phyloP scores from a whole-genome alignment of 2,797 vertebrate species.

The Forpus xanthops region DNA sequence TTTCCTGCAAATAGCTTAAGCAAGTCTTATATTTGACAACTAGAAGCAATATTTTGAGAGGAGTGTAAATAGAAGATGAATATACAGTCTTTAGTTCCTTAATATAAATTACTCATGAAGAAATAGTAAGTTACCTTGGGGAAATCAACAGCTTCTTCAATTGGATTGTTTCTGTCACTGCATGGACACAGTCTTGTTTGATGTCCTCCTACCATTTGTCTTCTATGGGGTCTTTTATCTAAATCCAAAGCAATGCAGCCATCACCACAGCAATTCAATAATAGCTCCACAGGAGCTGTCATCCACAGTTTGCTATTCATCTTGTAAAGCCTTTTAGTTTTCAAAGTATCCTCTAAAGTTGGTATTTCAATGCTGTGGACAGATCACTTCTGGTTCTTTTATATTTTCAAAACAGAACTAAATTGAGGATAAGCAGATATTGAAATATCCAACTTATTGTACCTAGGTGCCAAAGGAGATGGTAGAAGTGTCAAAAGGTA shows the following conservation, averaged over 20 bases:
- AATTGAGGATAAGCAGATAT: constrained; percentile 68
- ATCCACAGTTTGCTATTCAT: constrained; percentile 95
- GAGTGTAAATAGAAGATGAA: constrained; percentile 75
- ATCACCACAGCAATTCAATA: constrained; percentile 95
- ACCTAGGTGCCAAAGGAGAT: constrained; percentile 42
- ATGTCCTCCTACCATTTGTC: constrained; percentile 96
- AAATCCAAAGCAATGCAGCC: constrained; percentile 97
- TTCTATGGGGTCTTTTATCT: constrained; percentile 97
- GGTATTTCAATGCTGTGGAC: constrained; percentile 77
- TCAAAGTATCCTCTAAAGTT: constrained; percentile 88
- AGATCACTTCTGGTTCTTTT: constrained; percentile 79
- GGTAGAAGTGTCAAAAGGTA: constrained; percentile 62
- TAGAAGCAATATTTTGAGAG: constrained; percentile 64
- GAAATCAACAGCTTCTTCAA: constrained; percentile 93
- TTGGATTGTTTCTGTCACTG: constrained; percentile 95
- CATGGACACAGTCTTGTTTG: constrained; percentile 95
- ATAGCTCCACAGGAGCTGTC: constrained; percentile 94
- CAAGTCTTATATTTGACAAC: constrained; percentile 53
- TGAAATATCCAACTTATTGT: constrained; percentile 71
- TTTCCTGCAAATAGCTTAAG: constrained; percentile 42
- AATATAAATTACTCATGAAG: constrained; percentile 90
- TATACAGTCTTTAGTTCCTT: constrained; percentile 80
- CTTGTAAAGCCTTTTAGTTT: constrained; percentile 94
- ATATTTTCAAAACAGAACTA: constrained; percentile 75
- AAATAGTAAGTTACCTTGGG: constrained; percentile 88